These are phyloP conservation scores for Oryzias woworae DNA, from an alignment of 2,113 vertebrate species.

Conservation along the genomic window DNA sequence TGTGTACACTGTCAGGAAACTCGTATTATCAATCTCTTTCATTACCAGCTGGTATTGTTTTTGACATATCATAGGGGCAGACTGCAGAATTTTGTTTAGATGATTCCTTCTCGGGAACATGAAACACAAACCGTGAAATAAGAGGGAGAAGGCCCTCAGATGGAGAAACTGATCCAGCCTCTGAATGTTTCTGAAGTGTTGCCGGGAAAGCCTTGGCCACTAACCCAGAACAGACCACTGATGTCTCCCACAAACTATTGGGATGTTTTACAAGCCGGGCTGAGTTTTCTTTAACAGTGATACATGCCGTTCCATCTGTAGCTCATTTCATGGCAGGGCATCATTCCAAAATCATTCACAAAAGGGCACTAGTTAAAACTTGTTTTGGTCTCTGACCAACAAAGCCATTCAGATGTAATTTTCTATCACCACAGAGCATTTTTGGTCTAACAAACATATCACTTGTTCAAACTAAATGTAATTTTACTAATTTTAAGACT, in stretches of 20 bases:
- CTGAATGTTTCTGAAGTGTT: conserved; percentile 18
- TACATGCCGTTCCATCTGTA: conserved; percentile 32
- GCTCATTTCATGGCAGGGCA: conserved; percentile 22
- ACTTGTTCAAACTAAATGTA: conserved; percentile 33
- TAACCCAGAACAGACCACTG: conserved; percentile 40
- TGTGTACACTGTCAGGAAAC: neutral
- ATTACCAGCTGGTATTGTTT: neutral
- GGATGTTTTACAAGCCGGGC: conserved; percentile 46
- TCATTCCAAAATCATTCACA: conserved; percentile 28
- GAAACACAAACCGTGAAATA: conserved; percentile 8
- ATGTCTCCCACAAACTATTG: conserved; percentile 54
- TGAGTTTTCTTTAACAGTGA: conserved; percentile 24
- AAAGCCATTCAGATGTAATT: conserved; percentile 20
- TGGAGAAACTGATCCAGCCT: conserved; percentile 27
- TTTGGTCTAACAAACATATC: conserved; percentile 27
- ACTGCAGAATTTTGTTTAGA: neutral
- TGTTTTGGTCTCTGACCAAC: conserved; percentile 27
- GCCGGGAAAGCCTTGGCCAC: conserved; percentile 45
- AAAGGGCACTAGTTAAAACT: conserved; percentile 18
- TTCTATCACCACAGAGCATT: conserved; percentile 25
- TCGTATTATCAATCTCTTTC: neutral
- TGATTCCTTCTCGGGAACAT: neutral
- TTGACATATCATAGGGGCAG: neutral
- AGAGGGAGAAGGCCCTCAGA: conserved; percentile 2
- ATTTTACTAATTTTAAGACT: conserved; percentile 12